These are phyloP conservation scores for Physella acuta DNA, from an alignment of 1,140 invertebrate genomes.

Conservation along the genomic window DNA sequence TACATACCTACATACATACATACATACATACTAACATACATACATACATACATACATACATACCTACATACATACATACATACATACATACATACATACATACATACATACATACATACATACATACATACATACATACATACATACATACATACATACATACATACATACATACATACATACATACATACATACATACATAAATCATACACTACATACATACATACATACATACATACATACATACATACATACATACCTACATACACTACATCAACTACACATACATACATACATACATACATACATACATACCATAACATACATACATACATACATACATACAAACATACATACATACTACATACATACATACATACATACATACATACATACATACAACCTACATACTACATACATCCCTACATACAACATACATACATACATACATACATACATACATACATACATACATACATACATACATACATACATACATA, in stretches of 20 bases:
- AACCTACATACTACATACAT: background rate
- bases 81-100: too few species aligned
- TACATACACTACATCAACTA: conserved; percentile 1
- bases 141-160: background rate
- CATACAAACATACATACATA: too few species aligned
- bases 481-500: background rate
- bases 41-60: too few species aligned
- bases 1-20: too few species aligned
- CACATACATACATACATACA: too few species aligned
- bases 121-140: background rate
- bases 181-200: background rate
- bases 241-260: background rate
- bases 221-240: background rate
- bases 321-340: too few species aligned
- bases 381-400: background rate
- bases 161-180: background rate
- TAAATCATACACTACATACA: background rate
- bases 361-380: too few species aligned
- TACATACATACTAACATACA: too few species aligned
- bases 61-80: too few species aligned
- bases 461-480: background rate
- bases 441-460: background rate
- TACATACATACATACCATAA: too few species aligned
- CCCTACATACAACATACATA: background rate
- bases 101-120: background rate